Conservation (phyloP, 2,888 invertebrate genomes). For the Ormyrus pomaceus region DNA sequence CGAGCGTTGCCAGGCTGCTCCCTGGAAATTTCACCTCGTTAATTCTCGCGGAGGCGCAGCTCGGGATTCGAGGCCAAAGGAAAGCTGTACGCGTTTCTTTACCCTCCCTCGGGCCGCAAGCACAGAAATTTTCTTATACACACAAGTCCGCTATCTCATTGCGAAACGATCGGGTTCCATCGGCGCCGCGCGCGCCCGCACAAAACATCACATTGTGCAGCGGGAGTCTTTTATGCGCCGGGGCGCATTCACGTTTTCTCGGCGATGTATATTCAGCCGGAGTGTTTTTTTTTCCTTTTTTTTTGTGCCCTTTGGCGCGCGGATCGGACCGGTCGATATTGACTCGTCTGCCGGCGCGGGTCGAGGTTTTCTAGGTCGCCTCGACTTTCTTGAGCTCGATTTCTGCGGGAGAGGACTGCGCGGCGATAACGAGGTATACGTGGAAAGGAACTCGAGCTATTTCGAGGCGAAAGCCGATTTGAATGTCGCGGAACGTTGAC, state of each 20-base stretch:
- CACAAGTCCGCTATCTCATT: not conserved
- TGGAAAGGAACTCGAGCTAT: too few relatives aligned
- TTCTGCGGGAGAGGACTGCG: too few relatives aligned
- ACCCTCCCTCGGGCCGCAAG: not conserved
- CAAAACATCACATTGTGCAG: not conserved
- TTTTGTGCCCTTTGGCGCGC: conserved; percentile 2
- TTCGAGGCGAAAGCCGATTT: too few relatives aligned
- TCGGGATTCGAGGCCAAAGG: too few relatives aligned
- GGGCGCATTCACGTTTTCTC: conserved; percentile 3
- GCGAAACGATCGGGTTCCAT: not conserved
- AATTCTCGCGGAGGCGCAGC: too few relatives aligned
- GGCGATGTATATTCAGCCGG: too few relatives aligned
- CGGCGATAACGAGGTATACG: too few relatives aligned
- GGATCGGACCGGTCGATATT: conserved; percentile 38
- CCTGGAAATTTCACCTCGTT: not conserved
- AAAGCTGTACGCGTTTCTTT: too few relatives aligned
- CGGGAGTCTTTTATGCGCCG: conserved; percentile 4
- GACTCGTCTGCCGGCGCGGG: conserved; percentile 21
- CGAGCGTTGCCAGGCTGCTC: not conserved
- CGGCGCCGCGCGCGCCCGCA: not conserved
- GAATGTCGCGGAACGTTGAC: too few relatives aligned
- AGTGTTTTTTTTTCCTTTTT: too few relatives aligned
- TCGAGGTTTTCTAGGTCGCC: conserved; percentile 42
- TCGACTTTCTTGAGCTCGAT: conserved; percentile 16
- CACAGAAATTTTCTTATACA: not conserved